phyloP scores from a whole-genome alignment of 2,797 vertebrate genomes.

The Brotogeris chrysoptera region DNA sequence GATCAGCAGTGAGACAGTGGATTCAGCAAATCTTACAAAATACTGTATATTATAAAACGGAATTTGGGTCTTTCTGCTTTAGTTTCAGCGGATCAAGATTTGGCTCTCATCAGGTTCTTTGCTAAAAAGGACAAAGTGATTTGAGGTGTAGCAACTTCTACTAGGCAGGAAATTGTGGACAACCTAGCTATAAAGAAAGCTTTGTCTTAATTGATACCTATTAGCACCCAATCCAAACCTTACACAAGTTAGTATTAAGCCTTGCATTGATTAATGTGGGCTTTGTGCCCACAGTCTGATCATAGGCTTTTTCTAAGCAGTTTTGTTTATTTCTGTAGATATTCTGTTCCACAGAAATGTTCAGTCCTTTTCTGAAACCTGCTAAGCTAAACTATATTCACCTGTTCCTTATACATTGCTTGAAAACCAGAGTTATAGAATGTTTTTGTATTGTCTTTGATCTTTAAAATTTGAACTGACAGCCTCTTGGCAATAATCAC shows the following conservation, averaged over 20 bases:
- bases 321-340: background rate
- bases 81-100: background rate
- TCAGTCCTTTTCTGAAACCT: background rate
- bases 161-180: background rate
- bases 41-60: background rate
- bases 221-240: background rate
- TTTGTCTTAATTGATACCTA: background rate
- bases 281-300: background rate
- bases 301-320: background rate
- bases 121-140: background rate
- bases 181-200: background rate
- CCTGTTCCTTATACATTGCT: background rate
- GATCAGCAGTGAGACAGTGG: background rate
- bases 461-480: background rate
- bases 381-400: background rate
- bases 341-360: background rate
- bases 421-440: background rate
- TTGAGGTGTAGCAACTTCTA: background rate
- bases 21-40: background rate
- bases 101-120: background rate
- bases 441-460: background rate
- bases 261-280: background rate
- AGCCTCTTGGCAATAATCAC: background rate
- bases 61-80: background rate
- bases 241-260: background rate